Evolutionary conservation across 2,888 invertebrate species (phyloP), one percentile per base, ranked within the genome.

Genomic region (Lutraria lutraria): DNA sequence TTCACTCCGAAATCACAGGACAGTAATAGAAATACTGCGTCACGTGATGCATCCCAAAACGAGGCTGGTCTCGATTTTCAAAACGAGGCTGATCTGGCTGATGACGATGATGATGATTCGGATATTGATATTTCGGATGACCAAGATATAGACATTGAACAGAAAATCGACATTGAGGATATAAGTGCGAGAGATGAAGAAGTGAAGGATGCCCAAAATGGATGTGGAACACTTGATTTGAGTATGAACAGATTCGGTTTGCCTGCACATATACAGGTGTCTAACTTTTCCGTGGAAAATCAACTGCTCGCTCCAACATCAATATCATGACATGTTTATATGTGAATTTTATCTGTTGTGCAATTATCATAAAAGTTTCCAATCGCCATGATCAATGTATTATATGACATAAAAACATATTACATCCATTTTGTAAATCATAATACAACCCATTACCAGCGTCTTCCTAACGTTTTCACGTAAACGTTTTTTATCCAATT

Each of bases 1-100:
- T 98, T 98, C 96, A 98, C 94, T 76, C 95, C 95, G 63, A 89
- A 93, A 25, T 80, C 88, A 1, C 81, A 88, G 21, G 76, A 54
- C 16, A 84, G 79, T 25, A 81, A 85, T 43, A 52, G 34, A 54
- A 76, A 81, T 19, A 80, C 89, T 15, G 60, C 80, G 29, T 81
- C 84, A 56, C 68, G 31, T 34, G 89, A 87, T 53, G 29, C 83
- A 25, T 80, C n/a, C 29, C 89, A 63, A 54, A 86, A n/a, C 43
- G 90, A 89, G 79, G 88, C 85, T 60, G 89, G 76, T 52, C 81
- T 76, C 53, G 88, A 89, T 34, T 88, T 86, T 88, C 88, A 81
- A 53, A 89, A 81, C 56, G 93, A 94, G 34, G 79, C 90, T 25
- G 92, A 92, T 60, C 90, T 91, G 25, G 89, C 82, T n/a, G 93